A percentile compares a stretch with the other conserved stretches of the same genome.
Conservation (phyloP, 2,797 vertebrate species). For the Calcarius lapponicus region DNA sequence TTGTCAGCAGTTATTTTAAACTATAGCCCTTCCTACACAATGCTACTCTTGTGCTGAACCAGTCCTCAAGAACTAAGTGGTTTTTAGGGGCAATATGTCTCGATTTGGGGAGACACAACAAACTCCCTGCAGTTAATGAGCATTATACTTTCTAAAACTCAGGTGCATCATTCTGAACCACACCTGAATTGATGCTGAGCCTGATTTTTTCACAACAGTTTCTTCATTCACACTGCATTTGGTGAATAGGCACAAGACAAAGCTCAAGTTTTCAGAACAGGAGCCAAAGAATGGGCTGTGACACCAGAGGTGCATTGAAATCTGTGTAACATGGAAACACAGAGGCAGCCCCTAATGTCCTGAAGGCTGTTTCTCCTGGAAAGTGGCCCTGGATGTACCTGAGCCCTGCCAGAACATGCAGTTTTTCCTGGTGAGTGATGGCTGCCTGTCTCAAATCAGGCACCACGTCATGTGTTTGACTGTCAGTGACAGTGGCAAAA, state of each 20-base stretch:
- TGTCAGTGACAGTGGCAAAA: neutral
- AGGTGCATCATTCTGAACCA: neutral
- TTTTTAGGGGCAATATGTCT: neutral
- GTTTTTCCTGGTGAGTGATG: neutral
- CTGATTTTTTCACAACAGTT: neutral
- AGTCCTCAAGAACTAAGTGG: neutral
- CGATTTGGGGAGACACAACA: neutral
- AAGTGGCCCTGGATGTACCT: neutral
- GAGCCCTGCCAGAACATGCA: neutral
- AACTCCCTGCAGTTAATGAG: neutral
- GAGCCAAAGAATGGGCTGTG: neutral
- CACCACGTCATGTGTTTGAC: neutral
- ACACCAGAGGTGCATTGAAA: neutral
- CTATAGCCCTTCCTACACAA: neutral
- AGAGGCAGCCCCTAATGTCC: neutral
- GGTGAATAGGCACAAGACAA: neutral
- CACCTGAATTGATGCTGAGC: neutral
- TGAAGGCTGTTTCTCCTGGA: neutral
- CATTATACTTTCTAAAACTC: neutral
- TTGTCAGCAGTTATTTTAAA: conserved; percentile 50
- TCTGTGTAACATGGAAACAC: neutral
- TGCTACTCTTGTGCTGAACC: neutral
- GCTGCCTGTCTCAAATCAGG: neutral
- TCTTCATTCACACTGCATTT: neutral
- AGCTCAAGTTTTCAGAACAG: neutral